Conservation (phyloP, 2,797 vertebrate genomes). For the Dallia pectoralis region DNA sequence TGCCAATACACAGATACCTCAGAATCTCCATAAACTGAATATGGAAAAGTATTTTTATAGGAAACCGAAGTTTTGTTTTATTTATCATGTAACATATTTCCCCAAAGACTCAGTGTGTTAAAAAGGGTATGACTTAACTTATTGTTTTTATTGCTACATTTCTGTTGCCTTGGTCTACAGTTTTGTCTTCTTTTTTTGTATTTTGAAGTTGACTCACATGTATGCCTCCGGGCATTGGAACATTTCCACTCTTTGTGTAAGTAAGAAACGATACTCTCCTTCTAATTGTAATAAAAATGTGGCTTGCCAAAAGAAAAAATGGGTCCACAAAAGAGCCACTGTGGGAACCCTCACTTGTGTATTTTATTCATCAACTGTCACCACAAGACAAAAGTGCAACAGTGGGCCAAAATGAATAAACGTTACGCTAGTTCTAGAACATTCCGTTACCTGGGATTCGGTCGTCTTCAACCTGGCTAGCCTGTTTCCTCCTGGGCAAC, state of each 20-base stretch:
- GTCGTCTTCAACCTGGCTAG: too few species aligned
- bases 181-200: neutral
- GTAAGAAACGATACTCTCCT: neutral
- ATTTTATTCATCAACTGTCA: neutral
- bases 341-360: neutral
- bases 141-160: conserved; percentile 3
- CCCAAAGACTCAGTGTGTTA: neutral
- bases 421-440: too few species aligned
- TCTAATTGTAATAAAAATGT: neutral
- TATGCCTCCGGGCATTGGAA: neutral
- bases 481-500: too few species aligned
- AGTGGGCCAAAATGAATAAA: neutral
- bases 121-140: neutral
- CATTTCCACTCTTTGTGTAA: neutral
- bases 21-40: neutral
- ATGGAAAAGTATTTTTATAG: neutral
- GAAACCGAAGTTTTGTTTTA: neutral
- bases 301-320: conserved; percentile 7
- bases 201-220: neutral
- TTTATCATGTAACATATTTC: neutral
- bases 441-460: too few species aligned
- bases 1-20: neutral
- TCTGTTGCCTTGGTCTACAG: conserved; percentile 6
- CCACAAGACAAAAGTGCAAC: neutral
- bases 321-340: too few species aligned